Evolutionary conservation across 2,113 vertebrate species (phyloP).

Genomic region (Amblyornis subalaris): DNA sequence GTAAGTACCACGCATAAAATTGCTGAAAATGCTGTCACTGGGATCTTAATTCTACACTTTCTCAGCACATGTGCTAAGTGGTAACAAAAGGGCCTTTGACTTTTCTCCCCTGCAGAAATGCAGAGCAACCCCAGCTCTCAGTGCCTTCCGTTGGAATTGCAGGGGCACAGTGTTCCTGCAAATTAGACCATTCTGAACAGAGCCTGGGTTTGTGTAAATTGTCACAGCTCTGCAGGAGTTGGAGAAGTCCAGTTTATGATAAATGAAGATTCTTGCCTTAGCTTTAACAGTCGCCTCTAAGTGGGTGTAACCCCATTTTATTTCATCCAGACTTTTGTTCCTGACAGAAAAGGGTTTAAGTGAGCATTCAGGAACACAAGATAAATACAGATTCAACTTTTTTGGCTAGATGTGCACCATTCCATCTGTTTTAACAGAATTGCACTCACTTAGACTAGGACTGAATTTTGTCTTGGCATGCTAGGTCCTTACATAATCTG

Average conservation of each 20-base stretch:
- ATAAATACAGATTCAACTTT: background rate
- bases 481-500: background rate
- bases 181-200: background rate
- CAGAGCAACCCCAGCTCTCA: background rate
- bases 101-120: background rate
- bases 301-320: background rate
- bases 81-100: slow-evolving; percentile 27
- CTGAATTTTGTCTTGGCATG: background rate
- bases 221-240: background rate
- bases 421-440: background rate
- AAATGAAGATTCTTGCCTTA: background rate
- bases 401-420: background rate
- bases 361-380: background rate
- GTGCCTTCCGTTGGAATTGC: background rate
- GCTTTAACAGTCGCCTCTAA: background rate
- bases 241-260: background rate
- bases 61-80: background rate
- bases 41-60: background rate
- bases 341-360: background rate
- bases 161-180: background rate
- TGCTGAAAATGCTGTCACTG: background rate
- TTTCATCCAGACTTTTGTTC: background rate
- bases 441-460: background rate
- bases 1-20: background rate
- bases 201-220: background rate